Percentiles rank a stretch among this genome's conserved stretches.
phyloP scores from a whole-genome alignment of 64 coral and sea anemone genomes.

The Actinia tenebrosa region DNA sequence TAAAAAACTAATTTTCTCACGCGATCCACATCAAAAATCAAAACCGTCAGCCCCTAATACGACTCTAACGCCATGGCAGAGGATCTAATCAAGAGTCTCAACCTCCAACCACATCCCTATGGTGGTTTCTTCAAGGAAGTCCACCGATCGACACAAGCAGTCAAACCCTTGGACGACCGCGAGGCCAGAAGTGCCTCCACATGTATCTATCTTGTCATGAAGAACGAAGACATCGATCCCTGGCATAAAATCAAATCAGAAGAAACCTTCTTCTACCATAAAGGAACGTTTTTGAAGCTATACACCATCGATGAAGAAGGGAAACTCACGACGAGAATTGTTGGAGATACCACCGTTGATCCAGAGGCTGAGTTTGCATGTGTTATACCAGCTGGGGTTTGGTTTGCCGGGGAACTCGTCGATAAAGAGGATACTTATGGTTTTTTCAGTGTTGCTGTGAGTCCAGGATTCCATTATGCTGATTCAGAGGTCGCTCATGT shows the following conservation, averaged over 20 bases:
- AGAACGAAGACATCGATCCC: conserved; percentile 36
- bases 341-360: conserved; percentile 53
- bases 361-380: conserved; percentile 42
- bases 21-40: not conserved
- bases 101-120: conserved; percentile 53
- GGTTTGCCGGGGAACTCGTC: conserved; percentile 78
- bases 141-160: conserved; percentile 35
- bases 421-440: conserved; percentile 30
- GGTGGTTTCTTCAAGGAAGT: conserved; percentile 52
- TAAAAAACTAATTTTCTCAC: too few species aligned
- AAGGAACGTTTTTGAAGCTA: conserved; percentile 49
- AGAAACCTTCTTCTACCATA: conserved; percentile 82
- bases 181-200: conserved; percentile 64
- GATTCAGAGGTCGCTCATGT: conserved; percentile 44
- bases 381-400: conserved; percentile 56
- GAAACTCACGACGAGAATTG: conserved; percentile 31
- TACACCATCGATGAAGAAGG: conserved; percentile 59
- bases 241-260: conserved; percentile 87
- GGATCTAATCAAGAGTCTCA: conserved; percentile 46
- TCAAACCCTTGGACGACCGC: conserved; percentile 68
- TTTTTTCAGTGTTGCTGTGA: conserved; percentile 47
- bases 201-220: conserved; percentile 63
- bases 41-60: not conserved
- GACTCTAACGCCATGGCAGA: conserved; percentile 47
- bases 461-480: conserved; percentile 69